Conservation (phyloP, 2,797 vertebrate species). For the Momotus momota region DNA sequence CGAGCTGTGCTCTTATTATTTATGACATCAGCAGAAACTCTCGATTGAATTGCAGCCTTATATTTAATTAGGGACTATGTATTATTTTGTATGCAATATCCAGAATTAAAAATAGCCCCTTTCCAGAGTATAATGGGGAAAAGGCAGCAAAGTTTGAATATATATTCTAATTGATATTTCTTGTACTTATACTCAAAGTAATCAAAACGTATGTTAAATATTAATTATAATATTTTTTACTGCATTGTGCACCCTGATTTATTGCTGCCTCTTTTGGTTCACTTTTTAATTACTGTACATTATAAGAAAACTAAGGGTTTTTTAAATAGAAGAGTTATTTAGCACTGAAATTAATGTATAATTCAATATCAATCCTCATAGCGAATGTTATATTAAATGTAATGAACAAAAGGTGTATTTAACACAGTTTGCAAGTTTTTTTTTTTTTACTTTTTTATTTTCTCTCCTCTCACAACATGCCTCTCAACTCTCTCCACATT, state of each 20-base stretch:
- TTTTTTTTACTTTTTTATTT: slow-evolving; percentile 76
- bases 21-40: slow-evolving; percentile 85
- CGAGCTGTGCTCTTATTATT: slow-evolving; percentile 81
- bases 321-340: slow-evolving; percentile 80
- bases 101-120: slow-evolving; percentile 84
- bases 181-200: slow-evolving; percentile 82
- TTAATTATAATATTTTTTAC: slow-evolving; percentile 86
- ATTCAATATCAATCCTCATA: slow-evolving; percentile 78
- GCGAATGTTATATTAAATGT: slow-evolving; percentile 83
- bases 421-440: slow-evolving; percentile 82
- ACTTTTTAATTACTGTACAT: slow-evolving; percentile 83
- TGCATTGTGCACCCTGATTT: slow-evolving; percentile 83
- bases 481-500: slow-evolving; percentile 80
- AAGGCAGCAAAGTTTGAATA: slow-evolving; percentile 83
- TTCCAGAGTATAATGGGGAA: slow-evolving; percentile 76
- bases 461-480: slow-evolving; percentile 83
- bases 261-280: slow-evolving; percentile 82
- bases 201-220: slow-evolving; percentile 86
- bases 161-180: slow-evolving; percentile 87
- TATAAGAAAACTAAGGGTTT: slow-evolving; percentile 80
- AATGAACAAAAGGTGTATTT: slow-evolving; percentile 86
- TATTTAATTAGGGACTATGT: slow-evolving; percentile 84
- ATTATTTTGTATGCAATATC: slow-evolving; percentile 85
- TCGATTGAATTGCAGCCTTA: slow-evolving; percentile 82
- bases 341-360: slow-evolving; percentile 81